Evolutionary conservation across 2,797 vertebrate species (phyloP).

Genomic region (Gallinago solitaria): DNA sequence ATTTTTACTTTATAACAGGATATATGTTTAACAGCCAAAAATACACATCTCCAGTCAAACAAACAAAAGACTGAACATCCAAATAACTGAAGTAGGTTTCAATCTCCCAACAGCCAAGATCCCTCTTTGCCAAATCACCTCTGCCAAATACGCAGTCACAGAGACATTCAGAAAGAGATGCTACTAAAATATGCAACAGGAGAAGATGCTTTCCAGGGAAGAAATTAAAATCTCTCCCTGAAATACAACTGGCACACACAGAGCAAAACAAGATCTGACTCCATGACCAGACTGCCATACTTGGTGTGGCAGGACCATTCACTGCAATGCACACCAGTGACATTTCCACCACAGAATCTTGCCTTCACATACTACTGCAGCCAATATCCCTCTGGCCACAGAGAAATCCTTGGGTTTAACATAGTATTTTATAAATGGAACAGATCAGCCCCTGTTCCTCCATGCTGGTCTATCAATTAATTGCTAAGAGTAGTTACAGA

Average conservation of each 20-base stretch:
- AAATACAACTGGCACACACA: not conserved
- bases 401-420: not conserved
- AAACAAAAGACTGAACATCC: not conserved
- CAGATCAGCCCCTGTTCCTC: not conserved
- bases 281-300: not conserved
- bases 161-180: not conserved
- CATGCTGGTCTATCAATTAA: not conserved
- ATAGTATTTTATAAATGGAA: not conserved
- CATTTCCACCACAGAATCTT: not conserved
- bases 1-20: not conserved
- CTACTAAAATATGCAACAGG: not conserved
- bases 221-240: not conserved
- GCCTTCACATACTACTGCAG: not conserved
- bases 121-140: not conserved
- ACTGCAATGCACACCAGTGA: not conserved
- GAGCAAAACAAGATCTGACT: not conserved
- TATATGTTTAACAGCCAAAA: not conserved
- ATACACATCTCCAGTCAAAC: not conserved
- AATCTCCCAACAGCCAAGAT: not conserved
- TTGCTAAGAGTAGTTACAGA: not conserved
- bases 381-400: not conserved
- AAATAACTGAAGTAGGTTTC: not conserved
- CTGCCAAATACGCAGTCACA: not conserved
- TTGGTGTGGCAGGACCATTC: not conserved
- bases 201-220: not conserved